Conservation (phyloP, 1,140 invertebrate species). For the Odontomachus brunneus region DNA sequence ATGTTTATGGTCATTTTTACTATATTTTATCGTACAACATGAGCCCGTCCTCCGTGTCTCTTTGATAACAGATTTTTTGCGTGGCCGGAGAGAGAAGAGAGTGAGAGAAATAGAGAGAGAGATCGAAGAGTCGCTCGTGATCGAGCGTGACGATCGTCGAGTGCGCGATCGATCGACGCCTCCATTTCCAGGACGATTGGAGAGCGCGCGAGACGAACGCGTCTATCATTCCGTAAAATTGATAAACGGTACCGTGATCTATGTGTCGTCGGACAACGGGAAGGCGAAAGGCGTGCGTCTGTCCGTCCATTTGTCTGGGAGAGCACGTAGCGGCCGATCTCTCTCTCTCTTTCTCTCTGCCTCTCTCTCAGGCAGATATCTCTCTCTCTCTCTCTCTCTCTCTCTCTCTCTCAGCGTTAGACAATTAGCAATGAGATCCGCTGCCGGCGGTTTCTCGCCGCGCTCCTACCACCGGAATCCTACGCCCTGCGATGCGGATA, state of each 20-base stretch:
- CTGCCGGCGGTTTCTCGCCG: constrained; percentile 69
- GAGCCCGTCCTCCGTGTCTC: too few relatives aligned
- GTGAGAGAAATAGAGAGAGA: neutral
- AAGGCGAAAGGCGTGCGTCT: neutral
- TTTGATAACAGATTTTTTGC: too few relatives aligned
- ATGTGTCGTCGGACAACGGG: constrained; percentile 39
- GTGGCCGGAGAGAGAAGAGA: neutral
- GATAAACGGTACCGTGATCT: constrained; percentile 42
- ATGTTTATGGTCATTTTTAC: too few relatives aligned
- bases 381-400: too few relatives aligned
- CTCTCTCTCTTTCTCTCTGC: too few relatives aligned
- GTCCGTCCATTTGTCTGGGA: neutral
- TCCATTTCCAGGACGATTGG: neutral
- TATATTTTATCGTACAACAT: too few relatives aligned
- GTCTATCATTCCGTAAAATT: constrained; percentile 55
- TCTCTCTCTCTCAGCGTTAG: too few relatives aligned
- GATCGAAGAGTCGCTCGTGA: neutral
- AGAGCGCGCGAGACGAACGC: constrained; percentile 27
- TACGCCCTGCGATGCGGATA: constrained; percentile 55
- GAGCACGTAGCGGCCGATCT: constrained; percentile 29
- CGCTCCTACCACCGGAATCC: constrained; percentile 47
- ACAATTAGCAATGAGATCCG: constrained; percentile 68
- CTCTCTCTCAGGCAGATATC: constrained; percentile 60
- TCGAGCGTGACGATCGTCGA: constrained; percentile 25
- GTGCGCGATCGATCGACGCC: too few relatives aligned